Evolutionary conservation across 2,797 vertebrate species (phyloP).

Genomic region (Alfaro cultratus): DNA sequence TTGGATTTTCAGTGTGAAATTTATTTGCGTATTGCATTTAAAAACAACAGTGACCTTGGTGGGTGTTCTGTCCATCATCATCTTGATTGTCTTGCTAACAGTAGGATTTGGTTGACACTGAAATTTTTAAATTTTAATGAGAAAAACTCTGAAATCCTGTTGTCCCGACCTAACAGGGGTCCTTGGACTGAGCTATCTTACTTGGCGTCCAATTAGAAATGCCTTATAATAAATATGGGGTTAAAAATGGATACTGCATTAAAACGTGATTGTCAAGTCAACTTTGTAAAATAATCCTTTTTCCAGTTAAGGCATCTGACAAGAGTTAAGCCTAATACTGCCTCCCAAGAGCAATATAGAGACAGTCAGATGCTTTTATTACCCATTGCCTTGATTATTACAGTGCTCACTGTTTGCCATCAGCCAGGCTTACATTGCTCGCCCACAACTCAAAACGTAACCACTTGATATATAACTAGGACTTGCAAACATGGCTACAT

Average conservation of each 20-base stretch:
- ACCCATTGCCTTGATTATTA: neutral
- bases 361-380: conserved; percentile 1
- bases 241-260: neutral
- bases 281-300: neutral
- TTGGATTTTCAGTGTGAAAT: neutral
- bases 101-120: neutral
- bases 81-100: neutral
- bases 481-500: neutral
- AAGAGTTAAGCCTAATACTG: neutral
- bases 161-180: neutral
- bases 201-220: neutral
- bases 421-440: neutral
- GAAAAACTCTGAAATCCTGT: neutral
- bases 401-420: neutral
- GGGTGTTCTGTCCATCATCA: neutral
- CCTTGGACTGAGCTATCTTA: neutral
- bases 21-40: neutral
- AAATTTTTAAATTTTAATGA: neutral
- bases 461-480: neutral
- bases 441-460: neutral
- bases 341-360: neutral
- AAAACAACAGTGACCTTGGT: neutral
- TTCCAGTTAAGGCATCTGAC: neutral
- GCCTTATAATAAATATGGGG: neutral
- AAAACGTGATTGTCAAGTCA: neutral